Percentiles rank a stretch among this genome's conserved stretches.
Evolutionary conservation across 35 echinoderm and acorn worm species (phyloP).

Genomic region (Eucidaris tribuloides): DNA sequence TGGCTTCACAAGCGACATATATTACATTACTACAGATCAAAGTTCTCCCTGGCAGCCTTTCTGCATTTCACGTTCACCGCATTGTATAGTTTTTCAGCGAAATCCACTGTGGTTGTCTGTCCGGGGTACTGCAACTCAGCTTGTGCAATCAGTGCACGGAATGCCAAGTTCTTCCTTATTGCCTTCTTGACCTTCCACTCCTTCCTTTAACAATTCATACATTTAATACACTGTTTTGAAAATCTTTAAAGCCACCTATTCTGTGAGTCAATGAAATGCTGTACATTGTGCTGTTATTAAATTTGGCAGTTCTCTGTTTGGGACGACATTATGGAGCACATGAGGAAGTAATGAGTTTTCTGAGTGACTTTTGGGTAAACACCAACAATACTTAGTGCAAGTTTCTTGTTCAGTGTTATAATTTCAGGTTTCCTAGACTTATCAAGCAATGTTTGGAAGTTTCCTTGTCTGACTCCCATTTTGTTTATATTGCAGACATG

Average conservation of each 20-base stretch:
- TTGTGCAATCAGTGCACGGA: neutral
- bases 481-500: slow-evolving; percentile 47
- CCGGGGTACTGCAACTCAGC: neutral
- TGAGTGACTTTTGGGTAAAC: no score
- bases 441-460: slow-evolving; percentile 48
- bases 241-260: neutral
- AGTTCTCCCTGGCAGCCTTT: no score
- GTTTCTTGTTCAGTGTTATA: slow-evolving; percentile 40
- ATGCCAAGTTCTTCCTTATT: neutral
- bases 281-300: neutral
- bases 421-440: slow-evolving; percentile 34
- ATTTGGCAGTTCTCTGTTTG: neutral
- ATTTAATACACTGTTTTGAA: slow-evolving; percentile 42
- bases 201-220: slow-evolving; percentile 4
- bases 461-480: slow-evolving; percentile 39
- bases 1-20: no score
- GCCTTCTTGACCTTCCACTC: neutral
- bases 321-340: slow-evolving; percentile 29
- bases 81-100: neutral
- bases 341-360: slow-evolving; percentile 31
- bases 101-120: neutral
- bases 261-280: neutral
- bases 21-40: no score
- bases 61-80: neutral
- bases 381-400: slow-evolving; percentile 45